These are phyloP conservation scores for Cerceris ruficornis DNA, from an alignment of 2,888 invertebrate species.

Conservation along the genomic window DNA sequence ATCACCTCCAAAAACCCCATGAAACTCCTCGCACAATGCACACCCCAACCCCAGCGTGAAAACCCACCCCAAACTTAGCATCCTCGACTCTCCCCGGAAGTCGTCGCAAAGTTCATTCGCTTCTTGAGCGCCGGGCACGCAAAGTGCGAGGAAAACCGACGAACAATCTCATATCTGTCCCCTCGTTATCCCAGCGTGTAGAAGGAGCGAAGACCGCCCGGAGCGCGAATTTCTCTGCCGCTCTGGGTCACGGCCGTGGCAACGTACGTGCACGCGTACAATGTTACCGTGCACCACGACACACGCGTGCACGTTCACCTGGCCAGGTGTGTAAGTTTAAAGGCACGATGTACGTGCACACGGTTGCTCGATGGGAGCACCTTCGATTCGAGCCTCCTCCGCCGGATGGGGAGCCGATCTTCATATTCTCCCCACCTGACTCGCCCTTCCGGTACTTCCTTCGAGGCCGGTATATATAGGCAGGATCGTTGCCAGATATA, in stretches of 20 bases:
- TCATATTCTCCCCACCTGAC: conserved; percentile 55
- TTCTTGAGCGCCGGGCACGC: background rate
- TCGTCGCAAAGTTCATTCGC: background rate
- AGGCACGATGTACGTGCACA: conserved; percentile 6
- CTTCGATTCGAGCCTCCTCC: conserved; percentile 55
- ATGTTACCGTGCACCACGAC: background rate
- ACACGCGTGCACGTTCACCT: background rate
- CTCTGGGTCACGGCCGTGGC: conserved; percentile 71
- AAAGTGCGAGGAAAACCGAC: background rate
- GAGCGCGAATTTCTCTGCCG: conserved; percentile 75
- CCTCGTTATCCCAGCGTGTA: conserved; percentile 11
- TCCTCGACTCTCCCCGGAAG: background rate
- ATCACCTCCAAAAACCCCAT: no score
- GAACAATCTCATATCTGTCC: background rate
- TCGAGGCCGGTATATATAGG: conserved; percentile 74
- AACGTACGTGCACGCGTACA: conserved; percentile 12
- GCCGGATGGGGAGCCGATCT: conserved; percentile 53
- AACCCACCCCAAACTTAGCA: background rate
- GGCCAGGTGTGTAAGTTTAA: conserved; percentile 11
- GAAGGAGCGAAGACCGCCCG: conserved; percentile 52
- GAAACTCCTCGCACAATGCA: background rate
- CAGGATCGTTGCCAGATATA: conserved; percentile 72
- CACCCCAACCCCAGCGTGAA: background rate
- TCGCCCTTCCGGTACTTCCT: conserved; percentile 72
- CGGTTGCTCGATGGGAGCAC: conserved; percentile 40